Evolutionary conservation across 2,113 vertebrate species (phyloP), one percentile per base, ranked within the genome.

Genomic region (Cottus gobio): DNA sequence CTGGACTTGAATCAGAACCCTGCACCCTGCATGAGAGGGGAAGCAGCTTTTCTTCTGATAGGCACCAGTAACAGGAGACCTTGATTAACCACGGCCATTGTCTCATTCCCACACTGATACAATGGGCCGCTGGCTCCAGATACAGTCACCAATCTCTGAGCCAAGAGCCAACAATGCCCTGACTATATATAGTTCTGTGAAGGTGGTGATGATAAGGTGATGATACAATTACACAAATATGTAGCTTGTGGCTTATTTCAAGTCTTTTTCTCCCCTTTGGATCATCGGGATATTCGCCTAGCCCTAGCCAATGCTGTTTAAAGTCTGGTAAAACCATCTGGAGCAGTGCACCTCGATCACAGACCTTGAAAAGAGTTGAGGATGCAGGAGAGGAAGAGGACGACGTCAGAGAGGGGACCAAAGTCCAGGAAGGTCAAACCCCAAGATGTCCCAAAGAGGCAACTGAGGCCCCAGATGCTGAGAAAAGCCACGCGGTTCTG

Each of bases 381-480:
- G 82, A 94, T 89, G 85, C 93, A 94, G 88, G 82, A 93, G 34
- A 95, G 64, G 84, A 95, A 93, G 64, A 82, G 74, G 31, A 90
- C 11, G 1, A 87, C 56, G 26, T 91, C 87, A 1, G 89, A 83
- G n/a, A 93, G 26, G 0, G 74, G 77, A 6, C 86, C 92, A 24
- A 91, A 86, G 26, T 85, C 11, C 10, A 95, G 71, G 83, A 95
- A 94, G 58, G 76, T 78, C 56, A 96, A 87, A 52, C 84, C 81
- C 95, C 95, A 96, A 0, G 90, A 91, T 10, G 89, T 91, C 11
- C 95, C 95, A 4, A 91, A 95, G 37, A 96, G 92, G 71, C 92
- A 93, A 85, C 92, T 95, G 58, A 96, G 92, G 26, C 95, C 95
- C 95, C 93, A 95, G 68, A 96, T 94, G 65, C 95, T 95, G 84